Percentiles rank a stretch among this genome's conserved stretches.
These are phyloP conservation scores for Amphilophus citrinellus DNA, from an alignment of 2,113 vertebrate genomes.

Conservation along the genomic window DNA sequence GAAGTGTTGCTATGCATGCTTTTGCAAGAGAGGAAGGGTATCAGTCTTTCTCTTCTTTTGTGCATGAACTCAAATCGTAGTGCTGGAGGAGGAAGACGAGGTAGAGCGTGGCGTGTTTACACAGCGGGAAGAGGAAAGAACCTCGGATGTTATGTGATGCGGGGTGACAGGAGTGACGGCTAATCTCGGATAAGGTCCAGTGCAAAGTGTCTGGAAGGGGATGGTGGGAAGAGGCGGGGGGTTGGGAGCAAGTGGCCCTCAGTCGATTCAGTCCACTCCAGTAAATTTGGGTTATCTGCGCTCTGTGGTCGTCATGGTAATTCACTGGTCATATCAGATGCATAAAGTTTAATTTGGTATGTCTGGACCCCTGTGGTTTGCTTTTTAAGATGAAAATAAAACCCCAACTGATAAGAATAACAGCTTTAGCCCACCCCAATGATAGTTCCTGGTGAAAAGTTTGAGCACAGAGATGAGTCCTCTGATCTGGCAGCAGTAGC, in stretches of 20 bases:
- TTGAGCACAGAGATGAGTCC: neutral
- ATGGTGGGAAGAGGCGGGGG: neutral
- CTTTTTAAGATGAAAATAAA: slow-evolving; percentile 37
- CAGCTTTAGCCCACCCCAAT: neutral
- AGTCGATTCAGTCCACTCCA: slow-evolving; percentile 10
- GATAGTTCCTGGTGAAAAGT: neutral
- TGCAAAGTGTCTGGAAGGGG: neutral
- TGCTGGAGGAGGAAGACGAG: slow-evolving; percentile 52
- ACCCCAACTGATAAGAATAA: neutral
- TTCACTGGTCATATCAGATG: slow-evolving; percentile 42
- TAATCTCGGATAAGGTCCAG: slow-evolving; percentile 8
- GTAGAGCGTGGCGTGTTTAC: slow-evolving; percentile 16
- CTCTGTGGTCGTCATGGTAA: slow-evolving; percentile 35
- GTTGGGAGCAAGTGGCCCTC: neutral
- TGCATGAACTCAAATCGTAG: slow-evolving; percentile 76
- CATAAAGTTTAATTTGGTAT: slow-evolving; percentile 39
- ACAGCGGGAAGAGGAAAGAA: neutral
- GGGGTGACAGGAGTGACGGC: slow-evolving; percentile 9
- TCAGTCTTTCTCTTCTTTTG: slow-evolving; percentile 48
- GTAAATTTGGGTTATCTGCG: slow-evolving; percentile 31
- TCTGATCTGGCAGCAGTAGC: no score
- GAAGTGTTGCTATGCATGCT: slow-evolving; percentile 79
- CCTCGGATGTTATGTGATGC: neutral
- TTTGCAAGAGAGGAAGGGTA: slow-evolving; percentile 43
- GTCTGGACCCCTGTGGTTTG: neutral